Evolutionary conservation across 1,140 invertebrate species (phyloP).

Genomic region (Dreissena polymorpha): DNA sequence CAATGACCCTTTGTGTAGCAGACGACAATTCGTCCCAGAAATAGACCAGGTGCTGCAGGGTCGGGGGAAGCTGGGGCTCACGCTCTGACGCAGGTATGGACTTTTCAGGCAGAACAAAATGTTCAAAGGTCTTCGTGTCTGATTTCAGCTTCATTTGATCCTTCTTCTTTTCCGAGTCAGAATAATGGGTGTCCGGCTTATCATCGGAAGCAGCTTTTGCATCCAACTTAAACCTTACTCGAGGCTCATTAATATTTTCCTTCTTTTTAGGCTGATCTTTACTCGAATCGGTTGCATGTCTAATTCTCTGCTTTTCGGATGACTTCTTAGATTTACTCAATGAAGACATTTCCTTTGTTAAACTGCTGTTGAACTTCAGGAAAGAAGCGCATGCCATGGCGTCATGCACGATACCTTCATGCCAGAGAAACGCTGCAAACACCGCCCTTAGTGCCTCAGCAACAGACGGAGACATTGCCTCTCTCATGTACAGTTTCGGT

Average conservation of each 20-base stretch:
- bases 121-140: conserved; percentile 62
- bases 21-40: conserved; percentile 94
- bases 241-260: conserved; percentile 73
- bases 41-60: conserved; percentile 86
- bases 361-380: conserved; percentile 94
- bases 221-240: conserved; percentile 73
- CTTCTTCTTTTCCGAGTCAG: conserved; percentile 51
- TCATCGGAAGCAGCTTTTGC: conserved; percentile 57
- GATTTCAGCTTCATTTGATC: conserved; percentile 68
- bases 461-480: conserved; percentile 94
- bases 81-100: conserved; percentile 38
- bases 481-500: conserved; percentile 83
- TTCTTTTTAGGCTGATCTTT: conserved; percentile 68
- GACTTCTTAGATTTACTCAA: conserved; percentile 65
- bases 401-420: conserved; percentile 97
- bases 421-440: conserved; percentile 98
- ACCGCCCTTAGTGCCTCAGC: conserved; percentile 95
- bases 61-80: conserved; percentile 89
- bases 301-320: conserved; percentile 61
- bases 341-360: conserved; percentile 80
- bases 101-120: conserved; percentile 46
- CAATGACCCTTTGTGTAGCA: conserved; percentile 84
- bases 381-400: conserved; percentile 98
- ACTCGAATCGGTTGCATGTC: conserved; percentile 76
- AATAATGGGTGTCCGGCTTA: conserved; percentile 49